Base-by-base conservation (phyloP, 2,888 invertebrate species). In the Patella caerulea region DNA sequence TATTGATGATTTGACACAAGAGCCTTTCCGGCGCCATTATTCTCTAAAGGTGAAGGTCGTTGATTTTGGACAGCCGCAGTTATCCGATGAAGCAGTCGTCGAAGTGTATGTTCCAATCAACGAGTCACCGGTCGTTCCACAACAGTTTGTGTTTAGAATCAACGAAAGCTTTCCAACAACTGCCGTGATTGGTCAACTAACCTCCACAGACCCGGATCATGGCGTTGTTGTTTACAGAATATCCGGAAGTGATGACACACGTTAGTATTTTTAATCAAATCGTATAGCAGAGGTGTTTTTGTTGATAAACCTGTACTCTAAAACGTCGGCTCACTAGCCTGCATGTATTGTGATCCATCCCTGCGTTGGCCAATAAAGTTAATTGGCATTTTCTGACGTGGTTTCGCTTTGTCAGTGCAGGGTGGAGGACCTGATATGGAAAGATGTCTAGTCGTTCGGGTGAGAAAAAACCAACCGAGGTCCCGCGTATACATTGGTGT, bases 31-130 rank as follows among this genome's bases (percentile, higher is more conserved):
- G 14, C 69, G 69, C n/a, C 55, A 77, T 24, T 79, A 79, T 55
- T 52, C 4, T 19, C 72, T 79, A 2, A 55, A 74, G 12, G 52
- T 79, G 17, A 52, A 71, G 59, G 79, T 72, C 14, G 72, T 74
- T 17, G 79, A 79, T 69, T 74, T 74, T 70, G 79, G 79, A 9
- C 72, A 72, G n/a, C 77, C 77, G 3, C 74, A 77, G 53, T 59
- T 71, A 45, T 73, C 77, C 3, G 72, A 71, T 69, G 45, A 71
- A 14, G 54, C 72, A 45, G 11, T 70, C 17, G 77, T 74, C 14
- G 77, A 14, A 24, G 72, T 79, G 24, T 59, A 17, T n/a, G 74
- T 79, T 7, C 77, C 79, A 12, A 7, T 77, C 17, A 79, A 79
- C 56, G 54, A 77, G 7, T 19, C 72, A 12, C 79, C 79, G 2